Percentiles rank a stretch among this genome's conserved stretches.
Conservation (phyloP, 2,797 vertebrate species). For the Sparus aurata region DNA sequence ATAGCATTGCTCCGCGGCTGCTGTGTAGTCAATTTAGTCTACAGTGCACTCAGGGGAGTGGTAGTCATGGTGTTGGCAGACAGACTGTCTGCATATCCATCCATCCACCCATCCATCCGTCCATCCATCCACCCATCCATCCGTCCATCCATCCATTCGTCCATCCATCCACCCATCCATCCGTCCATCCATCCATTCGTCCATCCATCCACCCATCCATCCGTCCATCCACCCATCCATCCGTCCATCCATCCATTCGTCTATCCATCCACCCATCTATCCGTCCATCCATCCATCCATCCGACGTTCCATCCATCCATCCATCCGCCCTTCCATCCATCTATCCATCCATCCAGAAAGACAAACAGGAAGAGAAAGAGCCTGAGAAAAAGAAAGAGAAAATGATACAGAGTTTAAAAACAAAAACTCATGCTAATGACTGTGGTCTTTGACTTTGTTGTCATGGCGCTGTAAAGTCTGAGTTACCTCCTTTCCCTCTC, state of each 20-base stretch:
- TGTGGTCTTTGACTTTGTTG: not conserved
- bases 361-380: not conserved
- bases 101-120: slow-evolving; percentile 10
- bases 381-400: not conserved
- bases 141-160: no score
- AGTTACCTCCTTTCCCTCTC: slow-evolving; percentile 20
- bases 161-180: no score
- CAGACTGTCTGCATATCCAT: slow-evolving; percentile 40
- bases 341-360: not conserved
- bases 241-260: not conserved
- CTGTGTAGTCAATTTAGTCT: slow-evolving; percentile 70
- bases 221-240: not conserved
- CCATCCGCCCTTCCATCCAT: no score
- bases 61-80: slow-evolving; percentile 46
- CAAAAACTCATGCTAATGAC: not conserved
- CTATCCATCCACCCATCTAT: slow-evolving; percentile 16
- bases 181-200: not conserved
- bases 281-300: slow-evolving; percentile 3
- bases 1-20: slow-evolving; percentile 54
- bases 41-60: slow-evolving; percentile 60
- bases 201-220: no score
- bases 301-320: no score
- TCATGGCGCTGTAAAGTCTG: slow-evolving; percentile 11
- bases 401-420: not conserved
- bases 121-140: not conserved